Evolutionary conservation across 2,888 invertebrate genomes (phyloP).

Genomic region (Archips xylosteana): DNA sequence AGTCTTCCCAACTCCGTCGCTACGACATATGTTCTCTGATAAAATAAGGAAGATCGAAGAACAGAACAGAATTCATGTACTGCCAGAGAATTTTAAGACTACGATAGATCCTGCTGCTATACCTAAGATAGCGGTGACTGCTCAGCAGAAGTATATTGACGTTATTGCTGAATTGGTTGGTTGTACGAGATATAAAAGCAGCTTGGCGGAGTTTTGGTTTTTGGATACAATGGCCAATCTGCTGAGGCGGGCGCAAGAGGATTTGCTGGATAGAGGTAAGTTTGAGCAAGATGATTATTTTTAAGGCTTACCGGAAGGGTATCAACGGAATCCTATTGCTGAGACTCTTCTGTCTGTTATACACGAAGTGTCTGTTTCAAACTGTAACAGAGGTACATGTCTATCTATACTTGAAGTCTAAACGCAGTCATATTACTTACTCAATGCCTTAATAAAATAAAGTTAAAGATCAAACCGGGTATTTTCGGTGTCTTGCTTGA

Average conservation of each 20-base stretch:
- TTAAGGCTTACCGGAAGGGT: no score
- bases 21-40: conserved; percentile 67
- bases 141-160: conserved; percentile 72
- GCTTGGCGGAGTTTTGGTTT: conserved; percentile 82
- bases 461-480: no score
- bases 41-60: conserved; percentile 61
- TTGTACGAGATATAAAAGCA: conserved; percentile 68
- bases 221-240: conserved; percentile 79
- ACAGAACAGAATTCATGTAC: conserved; percentile 68
- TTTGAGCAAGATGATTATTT: conserved; percentile 11
- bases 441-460: no score
- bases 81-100: conserved; percentile 67
- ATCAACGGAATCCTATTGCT: no score
- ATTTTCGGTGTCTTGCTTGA: no score
- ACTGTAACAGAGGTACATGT: no score
- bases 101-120: conserved; percentile 66
- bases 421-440: no score
- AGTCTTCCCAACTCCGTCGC: conserved; percentile 71
- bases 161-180: conserved; percentile 70
- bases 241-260: conserved; percentile 72
- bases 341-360: no score
- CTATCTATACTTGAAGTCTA: no score
- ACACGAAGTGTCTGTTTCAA: no score
- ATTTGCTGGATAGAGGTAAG: conserved; percentile 66
- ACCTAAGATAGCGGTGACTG: conserved; percentile 66